Evolutionary conservation across 2,797 vertebrate genomes (phyloP).

Genomic region (Numenius phaeopus): DNA sequence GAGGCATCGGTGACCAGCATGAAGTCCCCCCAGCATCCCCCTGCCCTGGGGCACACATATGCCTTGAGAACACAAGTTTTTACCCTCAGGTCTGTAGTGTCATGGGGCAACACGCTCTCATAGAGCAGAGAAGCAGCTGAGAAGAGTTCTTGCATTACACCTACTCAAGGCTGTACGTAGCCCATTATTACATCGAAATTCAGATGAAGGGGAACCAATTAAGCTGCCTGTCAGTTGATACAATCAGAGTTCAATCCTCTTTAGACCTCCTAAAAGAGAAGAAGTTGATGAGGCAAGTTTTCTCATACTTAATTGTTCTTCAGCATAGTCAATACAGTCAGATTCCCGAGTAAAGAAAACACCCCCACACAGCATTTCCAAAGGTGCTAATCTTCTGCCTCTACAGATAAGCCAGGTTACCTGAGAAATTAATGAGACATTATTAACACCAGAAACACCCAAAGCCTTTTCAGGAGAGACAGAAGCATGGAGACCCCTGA

Average conservation of each 20-base stretch:
- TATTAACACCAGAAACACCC: background rate
- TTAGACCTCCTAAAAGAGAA: background rate
- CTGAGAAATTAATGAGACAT: background rate
- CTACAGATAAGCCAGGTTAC: background rate
- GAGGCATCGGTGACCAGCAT: background rate
- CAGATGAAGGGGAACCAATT: background rate
- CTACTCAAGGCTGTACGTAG: background rate
- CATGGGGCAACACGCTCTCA: fast-evolving
- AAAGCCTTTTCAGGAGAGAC: background rate
- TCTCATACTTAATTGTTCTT: background rate
- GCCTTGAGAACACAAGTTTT: background rate
- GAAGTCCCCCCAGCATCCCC: background rate
- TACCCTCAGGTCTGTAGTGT: background rate
- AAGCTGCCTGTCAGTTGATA: background rate
- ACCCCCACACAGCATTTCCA: background rate
- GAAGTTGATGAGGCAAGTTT: background rate
- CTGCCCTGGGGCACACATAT: background rate
- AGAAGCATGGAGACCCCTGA: background rate
- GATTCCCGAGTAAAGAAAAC: background rate
- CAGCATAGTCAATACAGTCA: background rate
- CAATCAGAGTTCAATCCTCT: background rate
- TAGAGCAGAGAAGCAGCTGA: background rate
- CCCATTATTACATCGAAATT: background rate
- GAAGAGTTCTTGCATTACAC: background rate
- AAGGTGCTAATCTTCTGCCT: background rate